Evolutionary conservation across 2,113 vertebrate species (phyloP).

Genomic region (Apeltes quadracus): DNA sequence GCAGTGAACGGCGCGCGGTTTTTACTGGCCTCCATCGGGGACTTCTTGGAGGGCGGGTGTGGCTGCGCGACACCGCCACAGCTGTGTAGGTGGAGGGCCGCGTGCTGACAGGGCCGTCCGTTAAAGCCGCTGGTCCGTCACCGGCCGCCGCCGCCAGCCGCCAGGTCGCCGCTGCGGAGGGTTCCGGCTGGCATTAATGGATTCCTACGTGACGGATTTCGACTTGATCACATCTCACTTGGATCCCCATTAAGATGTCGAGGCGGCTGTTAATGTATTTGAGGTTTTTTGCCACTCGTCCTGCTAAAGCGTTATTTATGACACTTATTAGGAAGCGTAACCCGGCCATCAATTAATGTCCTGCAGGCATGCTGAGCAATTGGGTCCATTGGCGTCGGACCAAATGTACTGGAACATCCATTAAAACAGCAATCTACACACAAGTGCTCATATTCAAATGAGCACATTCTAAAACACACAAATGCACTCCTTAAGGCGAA

Average conservation of each 20-base stretch:
- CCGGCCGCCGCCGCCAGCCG: constrained; percentile 53
- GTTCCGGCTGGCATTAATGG: constrained; percentile 64
- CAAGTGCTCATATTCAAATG: constrained; percentile 70
- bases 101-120: constrained; percentile 74
- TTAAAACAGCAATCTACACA: constrained; percentile 75
- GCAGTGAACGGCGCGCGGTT: constrained; percentile 69
- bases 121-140: constrained; percentile 67
- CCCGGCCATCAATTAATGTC: constrained; percentile 82
- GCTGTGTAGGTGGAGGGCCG: constrained; percentile 74
- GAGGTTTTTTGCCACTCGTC: constrained; percentile 72
- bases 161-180: constrained; percentile 40
- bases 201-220: constrained; percentile 71
- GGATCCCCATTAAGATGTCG: constrained; percentile 82
- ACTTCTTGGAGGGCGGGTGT: constrained; percentile 68
- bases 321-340: constrained; percentile 81
- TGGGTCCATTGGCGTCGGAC: constrained; percentile 74
- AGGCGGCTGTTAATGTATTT: constrained; percentile 74
- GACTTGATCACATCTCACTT: constrained; percentile 77
- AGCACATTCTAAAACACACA: constrained; percentile 44
- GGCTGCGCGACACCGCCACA: constrained; percentile 69
- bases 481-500: constrained; percentile 44
- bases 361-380: constrained; percentile 78
- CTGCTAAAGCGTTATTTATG: constrained; percentile 82
- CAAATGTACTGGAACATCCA: constrained; percentile 82
- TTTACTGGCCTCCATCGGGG: constrained; percentile 74